These are phyloP conservation scores for Euspilapteryx auroguttella DNA, from an alignment of 2,888 invertebrate species.

Conservation along the genomic window DNA sequence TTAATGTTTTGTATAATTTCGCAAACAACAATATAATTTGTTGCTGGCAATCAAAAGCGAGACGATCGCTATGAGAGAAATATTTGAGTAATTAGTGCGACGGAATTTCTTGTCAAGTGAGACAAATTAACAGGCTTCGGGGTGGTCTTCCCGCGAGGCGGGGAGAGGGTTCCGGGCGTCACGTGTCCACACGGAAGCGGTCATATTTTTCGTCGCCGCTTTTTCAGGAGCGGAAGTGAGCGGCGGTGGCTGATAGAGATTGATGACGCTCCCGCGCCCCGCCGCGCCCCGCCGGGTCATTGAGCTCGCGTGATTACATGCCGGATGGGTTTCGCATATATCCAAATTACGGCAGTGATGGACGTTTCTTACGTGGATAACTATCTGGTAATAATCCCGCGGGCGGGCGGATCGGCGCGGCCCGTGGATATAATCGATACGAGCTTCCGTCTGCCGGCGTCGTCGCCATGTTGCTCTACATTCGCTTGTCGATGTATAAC, in stretches of 20 bases:
- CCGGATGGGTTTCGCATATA: constrained; percentile 49
- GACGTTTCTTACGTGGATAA: constrained; percentile 48
- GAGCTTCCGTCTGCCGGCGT: no score
- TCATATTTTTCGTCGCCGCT: constrained; percentile 39
- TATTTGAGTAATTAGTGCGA: no score
- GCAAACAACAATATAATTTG: constrained; percentile 20
- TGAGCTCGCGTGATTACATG: constrained; percentile 41
- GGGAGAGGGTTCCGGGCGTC: no score
- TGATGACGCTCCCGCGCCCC: constrained; percentile 31
- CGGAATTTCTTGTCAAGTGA: no score
- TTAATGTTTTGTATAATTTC: constrained; percentile 47
- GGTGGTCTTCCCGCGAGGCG: no score
- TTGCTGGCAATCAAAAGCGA: constrained; percentile 8
- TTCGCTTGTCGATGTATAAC: no score
- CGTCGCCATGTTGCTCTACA: no score
- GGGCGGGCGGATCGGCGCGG: no score
- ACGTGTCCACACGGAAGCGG: constrained; percentile 7
- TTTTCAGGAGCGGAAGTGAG: constrained; percentile 26
- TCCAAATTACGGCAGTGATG: constrained; percentile 53
- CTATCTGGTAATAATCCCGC: constrained; percentile 26
- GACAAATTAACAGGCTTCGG: no score
- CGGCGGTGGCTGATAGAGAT: constrained; percentile 47
- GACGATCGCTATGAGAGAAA: no score
- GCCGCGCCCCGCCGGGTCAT: constrained; percentile 24
- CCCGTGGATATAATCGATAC: constrained; percentile 9